Percentiles rank a stretch among this genome's conserved stretches.
Conservation (phyloP, 2,113 vertebrate species). For the Microcebus ravelobensis region DNA sequence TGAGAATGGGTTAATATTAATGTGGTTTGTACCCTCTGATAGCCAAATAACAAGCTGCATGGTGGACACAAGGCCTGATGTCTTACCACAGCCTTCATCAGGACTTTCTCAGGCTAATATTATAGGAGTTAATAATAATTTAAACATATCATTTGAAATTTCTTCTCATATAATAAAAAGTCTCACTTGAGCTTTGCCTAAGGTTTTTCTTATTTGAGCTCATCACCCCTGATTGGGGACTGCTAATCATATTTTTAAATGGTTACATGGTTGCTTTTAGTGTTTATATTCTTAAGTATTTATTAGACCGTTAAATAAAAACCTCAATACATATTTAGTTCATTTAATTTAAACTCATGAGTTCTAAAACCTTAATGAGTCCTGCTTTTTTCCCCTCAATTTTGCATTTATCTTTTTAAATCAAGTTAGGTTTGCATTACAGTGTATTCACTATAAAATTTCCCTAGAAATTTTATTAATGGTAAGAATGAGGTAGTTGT, state of each 20-base stretch:
- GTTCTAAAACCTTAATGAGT: not conserved
- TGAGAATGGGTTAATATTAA: not conserved
- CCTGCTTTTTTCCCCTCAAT: not conserved
- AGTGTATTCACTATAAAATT: constrained; percentile 1
- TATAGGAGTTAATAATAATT: not conserved
- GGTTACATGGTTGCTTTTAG: not conserved
- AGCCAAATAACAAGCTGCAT: not conserved
- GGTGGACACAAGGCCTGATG: not conserved
- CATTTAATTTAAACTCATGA: not conserved
- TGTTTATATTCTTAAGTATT: constrained; percentile 4
- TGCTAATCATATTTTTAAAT: constrained; percentile 15
- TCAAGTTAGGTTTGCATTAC: not conserved
- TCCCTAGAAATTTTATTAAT: not conserved
- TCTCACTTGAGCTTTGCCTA: not conserved
- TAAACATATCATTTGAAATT: not conserved
- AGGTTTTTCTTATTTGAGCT: not conserved
- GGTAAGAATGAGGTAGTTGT: not conserved
- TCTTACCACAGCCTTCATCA: not conserved
- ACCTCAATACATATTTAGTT: not conserved
- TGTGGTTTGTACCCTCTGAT: not conserved
- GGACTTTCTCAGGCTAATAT: not conserved
- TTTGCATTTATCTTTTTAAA: not conserved
- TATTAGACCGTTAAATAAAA: not conserved
- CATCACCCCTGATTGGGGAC: not conserved
- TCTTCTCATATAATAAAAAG: not conserved